Base-by-base conservation (phyloP, 1,140 invertebrate genomes). In the Zeugodacus cucurbitae region DNA sequence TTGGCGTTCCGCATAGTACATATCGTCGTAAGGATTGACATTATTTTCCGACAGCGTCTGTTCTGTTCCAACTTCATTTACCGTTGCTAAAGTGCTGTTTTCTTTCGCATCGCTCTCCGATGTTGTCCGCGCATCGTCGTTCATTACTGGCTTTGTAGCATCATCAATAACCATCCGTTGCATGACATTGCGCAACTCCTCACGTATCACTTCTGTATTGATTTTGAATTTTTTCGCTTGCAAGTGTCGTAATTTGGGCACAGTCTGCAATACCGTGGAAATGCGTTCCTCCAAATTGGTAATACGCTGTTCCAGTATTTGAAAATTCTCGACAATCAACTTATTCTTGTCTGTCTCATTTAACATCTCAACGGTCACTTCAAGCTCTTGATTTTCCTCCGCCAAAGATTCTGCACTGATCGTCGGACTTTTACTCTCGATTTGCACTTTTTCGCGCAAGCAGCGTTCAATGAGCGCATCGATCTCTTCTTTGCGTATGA, bases 241-340 rank as follows among this genome's bases (percentile, higher is more conserved):
- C 22, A 88, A 59, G 44, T 85, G 78, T 2, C 88, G 74, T 58
- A 88, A 64, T 88, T 88, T 88, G 11, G 88, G 88, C 22, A 88
- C 78, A 26, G 48, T 88, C 26, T 88, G 88, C 11, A 88, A 70
- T 37, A 88, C 58, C 3, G 54, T 59, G 34, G 70, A 82, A 32
- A 88, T 59, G 1, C 85, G 85, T 59, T 88, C 85, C 44, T 87
- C 88, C 62, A 88, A 87, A 26, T 32, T 74, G 20, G 44, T 87
- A 22, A 88, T 85, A n/a, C 88, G 88, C 34, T 88, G 88, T 26
- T 88, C 88, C 11, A 88, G 48, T 85, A 88, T 88, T 88, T 88
- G 74, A 34, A 88, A 59, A n/a, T 88, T 88, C n/a, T 88, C 88
- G 1, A 88, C 78, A 32, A 88, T 88, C 20, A 88, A 86, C 58